A percentile compares a stretch with the other conserved stretches of the same genome.
These are phyloP conservation scores for Limonius californicus DNA, from an alignment of 1,140 invertebrate genomes.

Conservation along the genomic window DNA sequence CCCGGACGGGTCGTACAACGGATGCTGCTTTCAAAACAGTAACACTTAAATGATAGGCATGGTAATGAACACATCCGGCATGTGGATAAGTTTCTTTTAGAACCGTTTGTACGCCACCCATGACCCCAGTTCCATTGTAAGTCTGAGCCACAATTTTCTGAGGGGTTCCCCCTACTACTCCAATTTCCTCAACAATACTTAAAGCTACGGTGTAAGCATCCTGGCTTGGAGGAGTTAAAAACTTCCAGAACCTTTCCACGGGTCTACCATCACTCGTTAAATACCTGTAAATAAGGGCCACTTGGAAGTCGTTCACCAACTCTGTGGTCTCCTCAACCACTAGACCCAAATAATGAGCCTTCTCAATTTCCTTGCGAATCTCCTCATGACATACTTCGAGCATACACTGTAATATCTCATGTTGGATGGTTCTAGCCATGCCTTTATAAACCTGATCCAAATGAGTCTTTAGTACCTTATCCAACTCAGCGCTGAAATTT, in stretches of 20 bases:
- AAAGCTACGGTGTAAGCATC: constrained; percentile 22
- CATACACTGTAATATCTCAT: constrained; percentile 43
- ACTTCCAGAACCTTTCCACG: constrained; percentile 41
- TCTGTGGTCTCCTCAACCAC: constrained; percentile 41
- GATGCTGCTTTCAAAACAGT: constrained; percentile 8
- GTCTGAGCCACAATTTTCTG: constrained; percentile 32
- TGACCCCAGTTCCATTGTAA: constrained; percentile 30
- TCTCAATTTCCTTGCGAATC: constrained; percentile 37
- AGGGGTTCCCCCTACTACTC: constrained; percentile 28
- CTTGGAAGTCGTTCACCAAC: constrained; percentile 33
- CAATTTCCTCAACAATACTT: constrained; percentile 21
- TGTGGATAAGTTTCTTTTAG: constrained; percentile 36
- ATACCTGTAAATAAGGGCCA: constrained; percentile 39
- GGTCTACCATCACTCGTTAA: constrained; percentile 24
- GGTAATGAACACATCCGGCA: constrained; percentile 31
- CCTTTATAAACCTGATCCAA: constrained; percentile 40
- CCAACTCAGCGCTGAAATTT: constrained; percentile 30
- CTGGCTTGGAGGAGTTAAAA: constrained; percentile 29
- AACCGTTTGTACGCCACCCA: constrained; percentile 26
- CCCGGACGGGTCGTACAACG: constrained; percentile 1
- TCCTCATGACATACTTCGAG: constrained; percentile 35
- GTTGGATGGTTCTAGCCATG: constrained; percentile 38
- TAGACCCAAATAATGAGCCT: constrained; percentile 33
- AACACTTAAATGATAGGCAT: constrained; percentile 35
- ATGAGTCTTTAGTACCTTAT: constrained; percentile 36